Conservation (phyloP, 2,113 vertebrate genomes). For the Chauna torquata region DNA sequence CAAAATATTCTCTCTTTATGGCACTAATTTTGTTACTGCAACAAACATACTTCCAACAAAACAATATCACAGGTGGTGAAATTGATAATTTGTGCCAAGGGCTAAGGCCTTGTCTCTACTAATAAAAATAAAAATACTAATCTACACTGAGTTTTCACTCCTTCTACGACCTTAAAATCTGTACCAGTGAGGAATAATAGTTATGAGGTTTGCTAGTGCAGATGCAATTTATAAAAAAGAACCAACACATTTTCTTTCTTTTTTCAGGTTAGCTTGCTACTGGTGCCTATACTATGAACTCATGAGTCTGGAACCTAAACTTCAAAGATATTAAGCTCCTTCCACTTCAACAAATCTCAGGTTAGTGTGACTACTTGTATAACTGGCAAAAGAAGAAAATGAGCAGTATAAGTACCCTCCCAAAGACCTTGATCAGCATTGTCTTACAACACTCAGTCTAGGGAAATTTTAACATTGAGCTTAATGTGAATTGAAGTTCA, state of each 20-base stretch:
- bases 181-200: not conserved
- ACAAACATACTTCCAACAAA: constrained; percentile 24
- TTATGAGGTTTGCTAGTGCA: not conserved
- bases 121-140: constrained; percentile 34
- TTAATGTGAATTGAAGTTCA: constrained; percentile 77
- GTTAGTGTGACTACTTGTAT: not conserved
- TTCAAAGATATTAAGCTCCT: not conserved
- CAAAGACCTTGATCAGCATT: not conserved
- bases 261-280: not conserved
- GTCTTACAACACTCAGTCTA: constrained; percentile 59
- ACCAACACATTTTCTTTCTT: not conserved
- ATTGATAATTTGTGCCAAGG: constrained; percentile 24
- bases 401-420: not conserved
- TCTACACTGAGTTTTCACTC: not conserved
- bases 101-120: constrained; percentile 5
- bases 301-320: not conserved
- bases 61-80: constrained; percentile 7
- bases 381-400: constrained; percentile 10
- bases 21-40: not conserved
- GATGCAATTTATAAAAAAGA: not conserved
- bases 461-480: constrained; percentile 68
- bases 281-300: not conserved
- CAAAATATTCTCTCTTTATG: constrained; percentile 34
- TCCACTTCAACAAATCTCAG: not conserved
- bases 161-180: not conserved